A percentile compares a stretch with the other conserved stretches of the same genome.
These are phyloP conservation scores for Cheumatopsyche charites DNA, from an alignment of 1,140 invertebrate species.

Conservation along the genomic window DNA sequence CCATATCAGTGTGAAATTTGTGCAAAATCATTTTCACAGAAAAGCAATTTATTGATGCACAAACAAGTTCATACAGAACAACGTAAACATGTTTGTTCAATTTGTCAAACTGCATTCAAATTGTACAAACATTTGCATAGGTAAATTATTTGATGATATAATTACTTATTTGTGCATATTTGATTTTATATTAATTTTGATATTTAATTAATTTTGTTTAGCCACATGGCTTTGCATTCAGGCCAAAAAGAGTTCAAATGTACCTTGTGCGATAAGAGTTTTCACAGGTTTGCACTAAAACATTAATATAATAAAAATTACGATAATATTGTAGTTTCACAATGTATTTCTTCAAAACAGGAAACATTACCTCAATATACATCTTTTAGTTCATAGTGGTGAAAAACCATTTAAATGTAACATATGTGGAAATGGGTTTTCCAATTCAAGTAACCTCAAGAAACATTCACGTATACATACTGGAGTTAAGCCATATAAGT, in stretches of 20 bases:
- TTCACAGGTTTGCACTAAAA: slow-evolving; percentile 40
- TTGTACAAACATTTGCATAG: slow-evolving; percentile 48
- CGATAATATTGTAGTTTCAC: too few relatives aligned
- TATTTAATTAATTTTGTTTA: slow-evolving; percentile 37
- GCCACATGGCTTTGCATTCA: slow-evolving; percentile 45
- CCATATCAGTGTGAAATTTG: slow-evolving; percentile 46
- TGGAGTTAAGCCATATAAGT: slow-evolving; percentile 46
- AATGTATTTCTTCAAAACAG: slow-evolving; percentile 32
- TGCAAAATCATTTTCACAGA: slow-evolving; percentile 44
- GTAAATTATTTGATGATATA: slow-evolving; percentile 4
- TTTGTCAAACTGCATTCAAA: slow-evolving; percentile 46
- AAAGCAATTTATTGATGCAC: slow-evolving; percentile 45
- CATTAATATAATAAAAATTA: too few relatives aligned
- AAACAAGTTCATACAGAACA: slow-evolving; percentile 46
- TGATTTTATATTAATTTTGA: not conserved
- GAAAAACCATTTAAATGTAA: slow-evolving; percentile 66
- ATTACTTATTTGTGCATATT: not conserved
- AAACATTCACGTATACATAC: slow-evolving; percentile 44
- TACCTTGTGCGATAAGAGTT: slow-evolving; percentile 46
- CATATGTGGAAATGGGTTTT: slow-evolving; percentile 55
- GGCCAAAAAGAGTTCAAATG: slow-evolving; percentile 45
- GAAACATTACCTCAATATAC: slow-evolving; percentile 62
- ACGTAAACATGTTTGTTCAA: slow-evolving; percentile 40
- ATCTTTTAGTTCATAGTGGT: slow-evolving; percentile 70
- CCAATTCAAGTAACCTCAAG: slow-evolving; percentile 45